Evolutionary conservation across 2,888 invertebrate species (phyloP).

Genomic region (Nebria brevicollis): DNA sequence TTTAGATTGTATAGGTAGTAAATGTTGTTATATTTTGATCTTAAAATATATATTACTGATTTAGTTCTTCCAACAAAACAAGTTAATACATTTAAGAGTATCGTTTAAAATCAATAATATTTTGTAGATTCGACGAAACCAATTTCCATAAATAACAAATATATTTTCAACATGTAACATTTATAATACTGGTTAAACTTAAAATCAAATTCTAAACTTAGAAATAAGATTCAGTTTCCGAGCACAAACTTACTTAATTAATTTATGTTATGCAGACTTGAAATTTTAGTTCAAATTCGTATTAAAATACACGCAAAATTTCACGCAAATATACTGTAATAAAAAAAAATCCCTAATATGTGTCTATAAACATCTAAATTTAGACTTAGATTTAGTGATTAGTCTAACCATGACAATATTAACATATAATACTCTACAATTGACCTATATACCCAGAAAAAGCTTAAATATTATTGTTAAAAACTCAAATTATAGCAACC

Average conservation of each 20-base stretch:
- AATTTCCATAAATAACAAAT: no score
- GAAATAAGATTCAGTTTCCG: no score
- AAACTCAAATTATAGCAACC: background rate
- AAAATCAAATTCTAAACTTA: no score
- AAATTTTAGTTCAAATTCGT: background rate
- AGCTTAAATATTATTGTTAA: background rate
- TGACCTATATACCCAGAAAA: background rate
- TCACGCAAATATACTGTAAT: background rate
- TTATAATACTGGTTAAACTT: no score
- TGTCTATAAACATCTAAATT: conserved; percentile 15
- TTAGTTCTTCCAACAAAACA: background rate
- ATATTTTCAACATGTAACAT: no score
- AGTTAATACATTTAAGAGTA: background rate
- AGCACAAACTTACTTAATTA: conserved; percentile 19
- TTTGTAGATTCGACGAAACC: background rate
- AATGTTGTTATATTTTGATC: background rate
- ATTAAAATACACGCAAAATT: conserved; percentile 7
- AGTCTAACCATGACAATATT: conserved; percentile 26
- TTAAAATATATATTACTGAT: background rate
- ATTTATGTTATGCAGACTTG: background rate
- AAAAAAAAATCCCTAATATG: background rate
- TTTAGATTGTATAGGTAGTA: background rate
- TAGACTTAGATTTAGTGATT: conserved; percentile 9
- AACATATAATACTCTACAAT: conserved; percentile 17
- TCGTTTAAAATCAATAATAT: background rate